Conservation (phyloP, 2,797 vertebrate genomes). For the Naso thynnoides region DNA sequence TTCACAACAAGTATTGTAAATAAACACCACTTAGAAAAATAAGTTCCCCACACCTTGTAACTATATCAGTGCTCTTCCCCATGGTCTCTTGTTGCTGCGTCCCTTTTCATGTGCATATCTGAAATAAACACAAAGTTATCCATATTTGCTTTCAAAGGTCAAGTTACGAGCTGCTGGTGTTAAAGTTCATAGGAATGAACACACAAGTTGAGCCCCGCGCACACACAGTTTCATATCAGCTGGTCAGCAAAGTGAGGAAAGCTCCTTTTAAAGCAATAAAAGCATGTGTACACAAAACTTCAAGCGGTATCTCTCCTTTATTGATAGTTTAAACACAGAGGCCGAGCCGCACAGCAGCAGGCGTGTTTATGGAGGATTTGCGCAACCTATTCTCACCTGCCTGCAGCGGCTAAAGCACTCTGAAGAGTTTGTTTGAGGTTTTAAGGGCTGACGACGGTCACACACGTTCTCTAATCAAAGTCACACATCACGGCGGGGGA, state of each 20-base stretch:
- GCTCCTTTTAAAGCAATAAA: slow-evolving; percentile 17
- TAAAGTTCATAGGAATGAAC: slow-evolving; percentile 30
- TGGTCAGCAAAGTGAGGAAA: slow-evolving; percentile 19
- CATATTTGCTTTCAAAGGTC: slow-evolving; percentile 66
- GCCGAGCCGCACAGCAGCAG: neutral
- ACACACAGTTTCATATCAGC: slow-evolving; percentile 29
- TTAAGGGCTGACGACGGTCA: slow-evolving; percentile 30
- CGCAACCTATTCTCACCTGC: neutral
- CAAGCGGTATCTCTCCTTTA: slow-evolving; percentile 6
- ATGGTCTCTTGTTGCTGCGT: neutral
- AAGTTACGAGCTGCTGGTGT: slow-evolving; percentile 8
- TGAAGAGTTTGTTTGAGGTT: neutral
- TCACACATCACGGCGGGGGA: neutral
- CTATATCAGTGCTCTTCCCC: neutral
- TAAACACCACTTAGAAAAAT: neutral
- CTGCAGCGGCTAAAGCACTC: neutral
- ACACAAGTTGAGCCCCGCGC: slow-evolving; percentile 14
- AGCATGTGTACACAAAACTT: neutral
- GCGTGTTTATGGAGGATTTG: slow-evolving; percentile 23
- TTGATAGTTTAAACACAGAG: slow-evolving; percentile 41
- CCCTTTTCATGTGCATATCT: slow-evolving; percentile 18
- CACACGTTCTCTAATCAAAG: slow-evolving; percentile 24
- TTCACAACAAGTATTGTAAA: neutral
- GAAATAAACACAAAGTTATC: slow-evolving; percentile 21
- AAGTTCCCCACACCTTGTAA: neutral